phyloP scores from a whole-genome alignment of 1,140 invertebrate genomes.

The Aphidius gifuensis region DNA sequence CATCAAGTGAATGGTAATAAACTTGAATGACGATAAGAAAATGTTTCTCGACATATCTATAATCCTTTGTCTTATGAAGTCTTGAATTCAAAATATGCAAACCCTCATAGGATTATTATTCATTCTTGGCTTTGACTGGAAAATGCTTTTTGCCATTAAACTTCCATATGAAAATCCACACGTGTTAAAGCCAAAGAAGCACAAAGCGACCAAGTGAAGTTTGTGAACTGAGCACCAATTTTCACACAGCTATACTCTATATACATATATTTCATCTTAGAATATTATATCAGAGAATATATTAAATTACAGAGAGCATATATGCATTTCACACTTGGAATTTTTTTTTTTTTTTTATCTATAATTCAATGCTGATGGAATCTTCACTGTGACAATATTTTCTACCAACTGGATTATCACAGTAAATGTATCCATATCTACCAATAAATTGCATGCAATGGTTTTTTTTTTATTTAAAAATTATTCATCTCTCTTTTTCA shows the following conservation, averaged over 20 bases:
- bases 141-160: slow-evolving; percentile 31
- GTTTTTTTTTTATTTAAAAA: too few relatives aligned
- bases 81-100: too few relatives aligned
- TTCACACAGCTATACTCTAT: too few relatives aligned
- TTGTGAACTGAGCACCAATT: neutral
- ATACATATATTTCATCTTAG: slow-evolving; percentile 32
- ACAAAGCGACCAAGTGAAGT: slow-evolving; percentile 1
- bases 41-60: too few relatives aligned
- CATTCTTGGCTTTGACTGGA: slow-evolving; percentile 26
- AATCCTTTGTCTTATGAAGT: too few relatives aligned
- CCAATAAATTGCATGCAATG: too few relatives aligned
- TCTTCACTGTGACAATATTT: too few relatives aligned
- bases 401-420: too few relatives aligned
- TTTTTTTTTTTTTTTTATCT: slow-evolving; percentile 2
- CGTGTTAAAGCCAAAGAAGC: slow-evolving; percentile 15
- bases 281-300: slow-evolving; percentile 43
- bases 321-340: slow-evolving; percentile 22
- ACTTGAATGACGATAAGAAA: too few relatives aligned
- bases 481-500: too few relatives aligned
- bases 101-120: slow-evolving; percentile 23
- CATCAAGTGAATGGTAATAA: too few relatives aligned
- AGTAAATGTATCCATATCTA: too few relatives aligned
- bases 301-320: slow-evolving; percentile 21
- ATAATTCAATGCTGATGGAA: slow-evolving; percentile 3
- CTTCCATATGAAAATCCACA: slow-evolving; percentile 25